Conservation (phyloP, 2,797 vertebrate genomes). For the Oophaga sylvatica region DNA sequence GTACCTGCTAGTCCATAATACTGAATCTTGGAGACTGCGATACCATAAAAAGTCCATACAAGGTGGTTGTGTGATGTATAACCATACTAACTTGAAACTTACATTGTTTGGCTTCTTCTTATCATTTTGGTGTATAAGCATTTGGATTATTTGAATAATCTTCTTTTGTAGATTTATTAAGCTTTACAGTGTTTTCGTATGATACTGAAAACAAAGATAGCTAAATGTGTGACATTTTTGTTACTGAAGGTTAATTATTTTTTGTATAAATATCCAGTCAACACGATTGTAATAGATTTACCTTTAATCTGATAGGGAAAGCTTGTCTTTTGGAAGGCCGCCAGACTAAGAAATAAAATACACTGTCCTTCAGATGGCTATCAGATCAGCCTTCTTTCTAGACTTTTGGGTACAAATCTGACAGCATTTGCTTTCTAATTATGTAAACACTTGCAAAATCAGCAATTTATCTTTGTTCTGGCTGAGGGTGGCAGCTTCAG, state of each 20-base stretch:
- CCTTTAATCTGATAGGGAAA: constrained; percentile 48
- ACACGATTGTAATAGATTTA: constrained; percentile 42
- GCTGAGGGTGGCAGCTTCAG: constrained; percentile 6
- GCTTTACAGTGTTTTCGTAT: constrained; percentile 24
- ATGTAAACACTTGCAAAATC: constrained; percentile 60
- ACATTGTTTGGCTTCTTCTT: neutral
- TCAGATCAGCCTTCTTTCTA: constrained; percentile 46
- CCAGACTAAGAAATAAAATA: constrained; percentile 50
- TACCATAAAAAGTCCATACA: neutral
- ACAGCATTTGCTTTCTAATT: constrained; percentile 50
- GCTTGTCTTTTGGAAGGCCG: constrained; percentile 27
- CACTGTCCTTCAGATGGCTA: constrained; percentile 27
- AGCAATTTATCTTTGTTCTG: constrained; percentile 37
- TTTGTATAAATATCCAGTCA: constrained; percentile 15
- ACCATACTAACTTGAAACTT: neutral
- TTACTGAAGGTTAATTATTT: constrained; percentile 13
- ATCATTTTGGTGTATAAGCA: neutral
- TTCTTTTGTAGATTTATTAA: neutral
- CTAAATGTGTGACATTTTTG: constrained; percentile 21
- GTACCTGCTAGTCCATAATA: neutral
- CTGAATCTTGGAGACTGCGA: neutral
- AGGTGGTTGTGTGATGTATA: neutral
- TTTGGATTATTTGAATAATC: neutral
- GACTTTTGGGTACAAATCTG: constrained; percentile 35
- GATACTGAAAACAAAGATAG: constrained; percentile 24